Evolutionary conservation across 2,113 vertebrate species (phyloP), one percentile per base, ranked within the genome.

Genomic region (Oncorhynchus tshawytscha): DNA sequence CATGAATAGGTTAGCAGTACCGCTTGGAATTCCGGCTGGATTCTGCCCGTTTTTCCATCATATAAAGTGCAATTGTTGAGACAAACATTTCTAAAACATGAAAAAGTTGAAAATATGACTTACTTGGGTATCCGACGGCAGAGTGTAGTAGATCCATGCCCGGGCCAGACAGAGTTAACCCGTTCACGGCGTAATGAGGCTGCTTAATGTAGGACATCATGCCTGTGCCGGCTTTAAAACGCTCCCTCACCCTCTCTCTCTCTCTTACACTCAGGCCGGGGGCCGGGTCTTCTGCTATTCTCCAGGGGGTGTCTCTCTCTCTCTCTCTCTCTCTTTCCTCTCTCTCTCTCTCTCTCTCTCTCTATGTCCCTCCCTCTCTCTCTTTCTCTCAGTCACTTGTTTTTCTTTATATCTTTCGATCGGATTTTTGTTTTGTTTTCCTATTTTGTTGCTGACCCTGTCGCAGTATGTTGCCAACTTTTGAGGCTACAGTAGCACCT

Each of bases 161-260:
- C 24, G 95, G 91, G 66, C 93, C 95, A 72, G 94, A 93, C 86
- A 96, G 89, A 78, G 94, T 93, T 90, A 96, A 91, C 80, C 94
- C 95, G 86, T 95, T 96, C 90, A 96, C 94, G 29, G 94, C 91
- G 87, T 95, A 96, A 93, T 95, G 95, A 70, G 95, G 94, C 84
- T 95, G 95, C 88, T 96, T 96, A 88, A 95, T 94, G 90, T 95
- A 96, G 87, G 95, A 95, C 95, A 95, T 96, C 95, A 95, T 96
- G 88, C 91, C 93, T 94, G 86, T 88, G 87, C 81, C 82, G 90
- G 85, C 90, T 93, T 93, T 93, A 92, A 90, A 92, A 90, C 91
- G 83, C 86, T 91, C 79, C 84, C 90, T 90, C 89, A 87, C 90
- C 90, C 86, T 78, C 78, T 73, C 78, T 76, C 78, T 76, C 25